Conservation (phyloP, 2,888 invertebrate genomes). For the Sepiola atlantica region DNA sequence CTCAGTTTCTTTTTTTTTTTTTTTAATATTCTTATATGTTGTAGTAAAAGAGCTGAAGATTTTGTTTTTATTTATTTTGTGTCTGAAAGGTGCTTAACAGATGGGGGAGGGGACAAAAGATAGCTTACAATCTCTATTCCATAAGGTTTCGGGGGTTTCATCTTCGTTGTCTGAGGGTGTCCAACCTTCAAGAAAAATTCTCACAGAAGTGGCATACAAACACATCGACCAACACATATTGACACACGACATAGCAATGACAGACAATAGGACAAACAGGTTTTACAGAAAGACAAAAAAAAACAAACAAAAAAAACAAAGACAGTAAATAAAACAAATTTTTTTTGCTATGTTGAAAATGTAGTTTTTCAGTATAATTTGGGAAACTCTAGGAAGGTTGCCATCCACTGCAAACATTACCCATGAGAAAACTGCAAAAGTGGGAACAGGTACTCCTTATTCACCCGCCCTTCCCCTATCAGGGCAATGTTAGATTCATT, state of each 20-base stretch:
- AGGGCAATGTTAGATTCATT: too few relatives aligned
- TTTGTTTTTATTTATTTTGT: neutral
- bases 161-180: neutral
- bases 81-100: conserved; percentile 10
- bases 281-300: neutral
- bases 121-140: conserved; percentile 32
- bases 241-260: neutral
- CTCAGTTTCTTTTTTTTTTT: too few relatives aligned
- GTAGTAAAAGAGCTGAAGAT: neutral
- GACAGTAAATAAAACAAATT: neutral
- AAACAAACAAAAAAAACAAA: neutral
- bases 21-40: neutral
- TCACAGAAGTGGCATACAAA: conserved; percentile 11
- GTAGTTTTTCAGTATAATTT: neutral
- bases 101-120: neutral
- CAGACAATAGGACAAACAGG: neutral
- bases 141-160: conserved; percentile 6
- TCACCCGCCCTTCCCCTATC: too few relatives aligned
- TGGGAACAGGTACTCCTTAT: too few relatives aligned
- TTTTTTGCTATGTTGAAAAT: neutral
- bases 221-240: neutral
- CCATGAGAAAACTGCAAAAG: too few relatives aligned
- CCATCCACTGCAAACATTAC: too few relatives aligned
- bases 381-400: neutral
- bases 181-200: conserved; percentile 32